Base-by-base conservation (phyloP, 2,888 invertebrate genomes). In the Poecilus cupreus region DNA sequence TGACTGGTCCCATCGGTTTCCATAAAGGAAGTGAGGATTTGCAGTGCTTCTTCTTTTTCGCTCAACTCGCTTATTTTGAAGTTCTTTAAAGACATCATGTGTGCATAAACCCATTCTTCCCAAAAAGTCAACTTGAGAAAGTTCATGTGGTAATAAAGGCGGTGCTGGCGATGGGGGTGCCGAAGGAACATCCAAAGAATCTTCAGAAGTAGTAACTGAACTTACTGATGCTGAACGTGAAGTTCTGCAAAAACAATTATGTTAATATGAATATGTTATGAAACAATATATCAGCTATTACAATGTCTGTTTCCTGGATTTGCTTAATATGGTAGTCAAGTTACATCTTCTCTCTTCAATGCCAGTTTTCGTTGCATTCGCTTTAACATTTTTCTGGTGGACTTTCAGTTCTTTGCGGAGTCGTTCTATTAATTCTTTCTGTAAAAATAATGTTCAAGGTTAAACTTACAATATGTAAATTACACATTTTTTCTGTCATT, bases 11-110 rank as follows among this genome's bases (percentile, higher is more conserved):
- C 81, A 81, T 43, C 75, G 57, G 79, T 87, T 90, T 24, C 90
- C 90, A 86, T 91, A 91, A 18, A 91, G 87, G 85, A 91, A 92
- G 83, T 91, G 91, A 0, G 91, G 91, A 86, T 91, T 91, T 0
- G 91, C 91, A 5, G 91, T 91, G 82, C 91, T 91, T 46, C 91
- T 87, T 32, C 91, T 87, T 84, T 91, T 91, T 43, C 91, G 87
- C 85, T 91, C 91, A 8, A 89, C 90, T 75, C 91, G 87, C 83
- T 89, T 90, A 82, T 90, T 91, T 84, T 91, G 91, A 85, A 91
- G 88, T 85, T 91, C 91, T 46, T 88, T 88, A 83, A 87, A 90
- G 13, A 88, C 88, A 43, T 89, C 89, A 39, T 89, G 89, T 5
- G 91, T 91, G 68, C 90, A 90, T 70, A 92, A 87, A 22, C 89